A percentile compares a stretch with the other conserved stretches of the same genome.
These are phyloP conservation scores for Zeugodacus cucurbitae DNA, from an alignment of 1,140 invertebrate species.

Conservation along the genomic window DNA sequence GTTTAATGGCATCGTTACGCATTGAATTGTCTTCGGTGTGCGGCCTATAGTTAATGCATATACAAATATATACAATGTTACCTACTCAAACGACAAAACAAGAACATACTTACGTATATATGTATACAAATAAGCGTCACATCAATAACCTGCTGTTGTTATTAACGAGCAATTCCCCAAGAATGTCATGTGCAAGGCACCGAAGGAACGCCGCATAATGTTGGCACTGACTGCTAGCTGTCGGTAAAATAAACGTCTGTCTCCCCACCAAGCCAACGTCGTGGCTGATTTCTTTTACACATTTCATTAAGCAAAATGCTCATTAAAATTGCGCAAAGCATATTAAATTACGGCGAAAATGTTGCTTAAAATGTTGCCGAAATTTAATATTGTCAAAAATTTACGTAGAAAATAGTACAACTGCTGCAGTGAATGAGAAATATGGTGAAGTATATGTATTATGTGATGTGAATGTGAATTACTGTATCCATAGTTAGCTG, in stretches of 20 bases:
- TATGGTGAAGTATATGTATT: not conserved
- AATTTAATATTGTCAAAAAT: not conserved
- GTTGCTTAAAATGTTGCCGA: not conserved
- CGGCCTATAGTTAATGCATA: too few species aligned
- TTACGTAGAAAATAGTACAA: not conserved
- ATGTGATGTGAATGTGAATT: not conserved
- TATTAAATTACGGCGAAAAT: not conserved
- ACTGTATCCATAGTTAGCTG: not conserved
- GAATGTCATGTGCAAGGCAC: not conserved
- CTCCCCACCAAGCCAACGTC: not conserved
- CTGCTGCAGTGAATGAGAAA: not conserved
- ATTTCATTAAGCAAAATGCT: constrained; percentile 30
- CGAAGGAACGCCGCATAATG: not conserved
- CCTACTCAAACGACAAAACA: not conserved
- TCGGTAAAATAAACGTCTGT: not conserved
- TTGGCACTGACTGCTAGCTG: not conserved
- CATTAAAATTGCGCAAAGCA: constrained; percentile 7
- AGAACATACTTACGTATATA: too few species aligned
- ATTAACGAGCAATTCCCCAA: not conserved
- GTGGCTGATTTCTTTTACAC: not conserved
- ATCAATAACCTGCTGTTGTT: constrained; percentile 1
- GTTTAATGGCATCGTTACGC: not conserved
- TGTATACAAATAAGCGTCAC: not conserved
- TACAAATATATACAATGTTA: not conserved
- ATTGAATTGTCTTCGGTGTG: not conserved